Percentiles rank a stretch among this genome's conserved stretches.
Conservation (phyloP, 2,113 vertebrate species). For the Myodes glareolus region DNA sequence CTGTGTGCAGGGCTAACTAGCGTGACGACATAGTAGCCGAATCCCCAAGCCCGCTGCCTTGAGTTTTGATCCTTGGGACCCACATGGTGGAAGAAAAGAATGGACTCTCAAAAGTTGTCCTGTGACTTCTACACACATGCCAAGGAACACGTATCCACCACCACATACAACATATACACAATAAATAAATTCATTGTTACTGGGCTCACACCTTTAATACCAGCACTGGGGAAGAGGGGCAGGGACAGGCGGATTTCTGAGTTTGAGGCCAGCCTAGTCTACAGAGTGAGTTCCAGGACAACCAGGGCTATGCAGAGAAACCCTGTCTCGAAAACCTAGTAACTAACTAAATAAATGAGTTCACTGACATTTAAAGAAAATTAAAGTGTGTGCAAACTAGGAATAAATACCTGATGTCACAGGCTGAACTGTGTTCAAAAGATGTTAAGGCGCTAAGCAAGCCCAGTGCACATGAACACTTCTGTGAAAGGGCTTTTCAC, state of each 20-base stretch:
- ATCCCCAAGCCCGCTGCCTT: not conserved
- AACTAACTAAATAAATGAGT: not conserved
- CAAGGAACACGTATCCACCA: not conserved
- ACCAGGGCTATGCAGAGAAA: not conserved
- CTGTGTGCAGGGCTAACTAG: not conserved
- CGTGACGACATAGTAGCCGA: not conserved
- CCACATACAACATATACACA: not conserved
- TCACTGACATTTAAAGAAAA: not conserved
- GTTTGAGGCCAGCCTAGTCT: not conserved
- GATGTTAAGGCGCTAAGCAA: not conserved
- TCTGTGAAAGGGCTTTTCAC: not conserved
- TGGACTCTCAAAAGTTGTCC: not conserved
- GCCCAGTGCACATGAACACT: not conserved
- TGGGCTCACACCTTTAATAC: not conserved
- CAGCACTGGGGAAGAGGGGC: too few species aligned
- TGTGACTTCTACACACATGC: not conserved
- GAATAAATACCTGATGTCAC: not conserved
- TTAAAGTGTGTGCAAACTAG: constrained; percentile 26
- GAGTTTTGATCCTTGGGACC: not conserved
- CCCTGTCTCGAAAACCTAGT: not conserved
- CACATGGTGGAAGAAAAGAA: not conserved
- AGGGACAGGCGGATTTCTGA: not conserved
- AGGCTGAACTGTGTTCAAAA: not conserved
- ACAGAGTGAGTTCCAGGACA: not conserved
- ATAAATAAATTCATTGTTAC: not conserved